Base-by-base conservation (phyloP, 2,113 vertebrate species). In the Oostethus manadensis region DNA sequence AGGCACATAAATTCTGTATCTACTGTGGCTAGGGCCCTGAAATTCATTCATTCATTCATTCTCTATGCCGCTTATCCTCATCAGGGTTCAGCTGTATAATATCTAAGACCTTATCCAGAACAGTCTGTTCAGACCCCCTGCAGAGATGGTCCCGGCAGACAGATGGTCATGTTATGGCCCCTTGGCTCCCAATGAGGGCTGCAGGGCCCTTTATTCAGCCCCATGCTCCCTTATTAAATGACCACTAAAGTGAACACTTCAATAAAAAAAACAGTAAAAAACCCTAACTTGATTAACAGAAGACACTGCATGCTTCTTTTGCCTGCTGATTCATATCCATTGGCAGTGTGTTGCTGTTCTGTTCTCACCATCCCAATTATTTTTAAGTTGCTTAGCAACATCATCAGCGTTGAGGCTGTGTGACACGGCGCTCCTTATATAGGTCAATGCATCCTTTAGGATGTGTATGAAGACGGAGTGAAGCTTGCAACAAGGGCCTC, bases 381-480 rank as follows among this genome's bases (percentile, higher is more conserved):
- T 89, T 89, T 87, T 83, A 88, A 80, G 83, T 90, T 88, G 86
- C 88, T 76, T 83, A 79, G 88, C 87, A 90, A 90, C 88, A 78
- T 70, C 50, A 63, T 58, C 54, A 22, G 48, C 66, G 66, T 64
- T 82, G 79, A 60, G 49, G 56, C 58, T 56, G 35, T 70, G 70
- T 51, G 71, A 74, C 62, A 72, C 58, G 70, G 68, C 51, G n/a
- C 54, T 67, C 15, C 53, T 54, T 62, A 51, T 62, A 68, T 35
- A 54, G n/a, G 55, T 60, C 33, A 51, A 45, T 47, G 26, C 8
- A 51, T 46, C 45, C 42, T 46, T 2, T 3, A 18, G 18, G 21
- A 66, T 58, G 29, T 55, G 38, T 15, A 59, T 58, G 4, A 49
- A 40, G 1, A 33, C 7, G 1, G 29, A 7, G 8, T 33, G 29